These are phyloP conservation scores for Sebastolobus alascanus DNA, from an alignment of 2,797 vertebrate species.

Conservation along the genomic window DNA sequence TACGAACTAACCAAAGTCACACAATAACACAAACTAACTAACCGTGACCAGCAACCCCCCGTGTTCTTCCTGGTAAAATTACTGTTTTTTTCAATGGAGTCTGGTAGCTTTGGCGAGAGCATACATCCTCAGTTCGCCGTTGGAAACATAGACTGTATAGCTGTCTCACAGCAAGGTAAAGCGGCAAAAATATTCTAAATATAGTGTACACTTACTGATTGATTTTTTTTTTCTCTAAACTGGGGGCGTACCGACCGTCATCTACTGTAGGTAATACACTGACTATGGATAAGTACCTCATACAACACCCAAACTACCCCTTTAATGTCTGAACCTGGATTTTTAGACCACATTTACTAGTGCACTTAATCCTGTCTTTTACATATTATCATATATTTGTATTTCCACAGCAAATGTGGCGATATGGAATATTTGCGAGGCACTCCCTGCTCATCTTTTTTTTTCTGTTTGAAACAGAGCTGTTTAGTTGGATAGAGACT, in stretches of 20 bases:
- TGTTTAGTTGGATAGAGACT: slow-evolving; percentile 8
- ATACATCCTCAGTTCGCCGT: too few species aligned
- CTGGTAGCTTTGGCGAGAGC: too few species aligned
- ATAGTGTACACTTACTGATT: too few species aligned
- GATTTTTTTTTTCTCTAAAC: too few species aligned
- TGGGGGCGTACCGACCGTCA: not conserved
- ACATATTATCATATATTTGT: not conserved
- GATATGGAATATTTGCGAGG: not conserved
- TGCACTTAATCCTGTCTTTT: not conserved
- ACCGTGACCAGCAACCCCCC: not conserved
- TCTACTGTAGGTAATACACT: not conserved
- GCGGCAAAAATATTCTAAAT: too few species aligned
- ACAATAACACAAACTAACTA: not conserved
- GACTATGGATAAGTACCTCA: too few species aligned
- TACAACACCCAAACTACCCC: not conserved
- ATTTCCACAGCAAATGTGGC: not conserved
- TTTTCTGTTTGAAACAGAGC: not conserved
- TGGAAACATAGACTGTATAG: too few species aligned
- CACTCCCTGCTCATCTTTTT: not conserved
- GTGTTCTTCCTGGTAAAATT: too few species aligned
- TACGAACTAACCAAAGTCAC: not conserved
- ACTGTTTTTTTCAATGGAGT: too few species aligned
- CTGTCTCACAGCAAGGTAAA: too few species aligned
- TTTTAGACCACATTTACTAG: not conserved
- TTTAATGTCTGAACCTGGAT: not conserved